A percentile compares a stretch with the other conserved stretches of the same genome.
Conservation (phyloP, 1,140 invertebrate genomes). For the Calycopis cecrops region DNA sequence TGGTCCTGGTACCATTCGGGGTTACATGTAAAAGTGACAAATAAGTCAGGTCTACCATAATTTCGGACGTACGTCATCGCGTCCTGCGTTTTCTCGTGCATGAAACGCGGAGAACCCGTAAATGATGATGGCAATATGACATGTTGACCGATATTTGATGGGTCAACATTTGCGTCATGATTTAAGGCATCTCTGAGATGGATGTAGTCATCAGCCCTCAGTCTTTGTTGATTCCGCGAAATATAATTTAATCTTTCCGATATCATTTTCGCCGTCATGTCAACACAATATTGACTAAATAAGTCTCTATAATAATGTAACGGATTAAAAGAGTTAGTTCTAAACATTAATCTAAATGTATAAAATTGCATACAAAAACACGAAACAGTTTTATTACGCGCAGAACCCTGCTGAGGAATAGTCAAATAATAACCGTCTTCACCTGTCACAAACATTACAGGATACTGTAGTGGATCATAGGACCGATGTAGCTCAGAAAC, state of each 20-base stretch:
- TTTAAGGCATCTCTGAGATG: constrained; percentile 32
- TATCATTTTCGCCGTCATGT: constrained; percentile 36
- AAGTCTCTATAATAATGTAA: constrained; percentile 35
- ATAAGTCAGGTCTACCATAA: too few species aligned
- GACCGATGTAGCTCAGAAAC: constrained; percentile 40
- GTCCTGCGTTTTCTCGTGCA: constrained; percentile 16
- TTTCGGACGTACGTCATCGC: too few species aligned
- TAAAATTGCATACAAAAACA: constrained; percentile 40
- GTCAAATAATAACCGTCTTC: constrained; percentile 33
- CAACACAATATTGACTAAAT: constrained; percentile 36
- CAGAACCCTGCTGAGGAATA: constrained; percentile 33
- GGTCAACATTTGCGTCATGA: constrained; percentile 26
- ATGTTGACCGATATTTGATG: constrained; percentile 27
- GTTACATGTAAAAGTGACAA: too few species aligned
- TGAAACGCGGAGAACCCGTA: constrained; percentile 12
- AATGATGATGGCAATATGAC: constrained; percentile 19
- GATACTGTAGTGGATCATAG: constrained; percentile 55
- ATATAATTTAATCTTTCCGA: constrained; percentile 32
- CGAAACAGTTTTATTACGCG: constrained; percentile 33
- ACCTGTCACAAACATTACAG: constrained; percentile 40
- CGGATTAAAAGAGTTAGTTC: constrained; percentile 28
- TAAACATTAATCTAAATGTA: constrained; percentile 34
- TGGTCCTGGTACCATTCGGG: constrained; percentile 18
- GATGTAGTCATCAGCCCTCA: constrained; percentile 28
- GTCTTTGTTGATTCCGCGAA: constrained; percentile 30